Conservation (phyloP, 1,140 invertebrate genomes). For the Lasaia peninsularis region DNA sequence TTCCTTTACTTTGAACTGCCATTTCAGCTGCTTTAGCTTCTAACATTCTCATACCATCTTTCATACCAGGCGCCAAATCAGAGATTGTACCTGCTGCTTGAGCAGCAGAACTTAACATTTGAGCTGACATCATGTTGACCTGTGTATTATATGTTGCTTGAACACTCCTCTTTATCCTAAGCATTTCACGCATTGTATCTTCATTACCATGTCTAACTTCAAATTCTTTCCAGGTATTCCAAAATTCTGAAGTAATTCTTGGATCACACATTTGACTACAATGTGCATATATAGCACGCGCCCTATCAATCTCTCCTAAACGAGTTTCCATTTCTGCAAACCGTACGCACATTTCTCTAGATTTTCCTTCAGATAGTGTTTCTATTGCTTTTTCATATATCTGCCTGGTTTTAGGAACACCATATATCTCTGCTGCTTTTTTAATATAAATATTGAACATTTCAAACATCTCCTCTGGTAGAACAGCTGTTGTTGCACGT, state of each 20-base stretch:
- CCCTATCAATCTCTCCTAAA: conserved; percentile 98
- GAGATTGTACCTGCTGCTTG: conserved; percentile 81
- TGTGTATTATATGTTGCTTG: conserved; percentile 98
- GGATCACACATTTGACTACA: conserved; percentile 99
- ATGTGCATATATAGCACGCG: conserved; percentile 97
- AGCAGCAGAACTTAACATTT: conserved; percentile 90
- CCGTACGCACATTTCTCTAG: conserved; percentile 96
- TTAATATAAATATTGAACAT: conserved; percentile 99
- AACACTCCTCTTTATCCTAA: conserved; percentile 97
- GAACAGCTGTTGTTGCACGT: conserved; percentile 92
- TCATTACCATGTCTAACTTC: conserved; percentile 99
- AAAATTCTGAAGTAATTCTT: conserved; percentile 94
- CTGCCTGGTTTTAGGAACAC: conserved; percentile 95
- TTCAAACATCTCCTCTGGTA: conserved; percentile 95
- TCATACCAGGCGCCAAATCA: conserved; percentile 82
- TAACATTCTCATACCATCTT: conserved; percentile 92
- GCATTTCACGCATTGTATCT: conserved; percentile 99
- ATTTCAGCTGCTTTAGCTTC: conserved; percentile 89
- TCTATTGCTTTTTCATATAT: conserved; percentile 99
- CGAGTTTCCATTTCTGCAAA: conserved; percentile 99
- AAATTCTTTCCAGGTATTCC: conserved; percentile 99
- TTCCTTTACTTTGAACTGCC: conserved; percentile 77
- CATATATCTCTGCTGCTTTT: conserved; percentile 98
- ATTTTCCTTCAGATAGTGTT: conserved; percentile 91
- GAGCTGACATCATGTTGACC: conserved; percentile 98